Evolutionary conservation across 2,113 vertebrate genomes (phyloP), one percentile per base, ranked within the genome.

Genomic region (Proteles cristata): DNA sequence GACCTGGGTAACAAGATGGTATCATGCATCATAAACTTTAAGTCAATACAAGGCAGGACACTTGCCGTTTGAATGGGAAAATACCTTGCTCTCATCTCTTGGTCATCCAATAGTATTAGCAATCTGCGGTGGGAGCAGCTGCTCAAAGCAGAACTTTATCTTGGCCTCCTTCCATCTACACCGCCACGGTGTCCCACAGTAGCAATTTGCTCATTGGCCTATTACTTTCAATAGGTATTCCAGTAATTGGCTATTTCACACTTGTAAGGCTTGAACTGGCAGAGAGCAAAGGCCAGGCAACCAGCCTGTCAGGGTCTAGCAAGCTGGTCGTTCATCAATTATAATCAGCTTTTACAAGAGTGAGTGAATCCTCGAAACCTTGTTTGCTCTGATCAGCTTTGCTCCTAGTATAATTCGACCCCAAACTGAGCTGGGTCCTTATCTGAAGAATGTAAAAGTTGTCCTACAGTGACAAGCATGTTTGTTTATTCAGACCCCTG

Each of bases 201-300:
- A 99, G 99, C 99, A 99, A 99, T 99, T 99, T 99, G 99, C 99
- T 99, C 99, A 99, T 99, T 99, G 99, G 99, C 98, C 99, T 99
- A 99, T 99, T 99, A 99, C 99, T 99, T 99, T 99, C 99, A 99
- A 99, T 99, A 99, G 99, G 99, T 98, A 98, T 99, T 97, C 96
- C 98, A 99, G 99, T 99, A 99, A 99, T 99, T 99, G 99, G 99
- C 99, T 99, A 99, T 99, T 99, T 99, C 99, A 99, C 99, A 99
- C 99, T 99, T 99, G 99, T 99, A 99, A 99, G 99, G 99, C 99
- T 99, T 99, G 99, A 99, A 99, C 99, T 99, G 99, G 99, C 99
- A 99, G 99, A 99, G 99, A 99, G 99, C 99, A 99, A 99, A 99
- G 99, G 99, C 98, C 99, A 99, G 98, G 98, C 99, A 99, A 99